A percentile compares a stretch with the other conserved stretches of the same genome.
Evolutionary conservation across 1,140 invertebrate genomes (phyloP).

Genomic region (Caenorhabditis briggsae): DNA sequence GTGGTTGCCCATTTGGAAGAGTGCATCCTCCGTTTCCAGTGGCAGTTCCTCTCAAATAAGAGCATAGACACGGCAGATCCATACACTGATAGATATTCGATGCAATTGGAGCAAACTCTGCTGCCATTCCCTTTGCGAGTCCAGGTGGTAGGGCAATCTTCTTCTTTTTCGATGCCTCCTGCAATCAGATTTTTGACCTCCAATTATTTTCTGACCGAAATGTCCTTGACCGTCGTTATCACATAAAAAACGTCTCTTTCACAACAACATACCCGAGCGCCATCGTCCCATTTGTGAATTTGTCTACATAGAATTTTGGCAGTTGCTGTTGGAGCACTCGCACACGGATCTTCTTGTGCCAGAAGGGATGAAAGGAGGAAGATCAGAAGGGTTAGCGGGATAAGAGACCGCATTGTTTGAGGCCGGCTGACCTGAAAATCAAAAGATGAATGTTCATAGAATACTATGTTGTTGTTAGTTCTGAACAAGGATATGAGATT

Average conservation of each 20-base stretch:
- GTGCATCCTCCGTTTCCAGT: constrained; percentile 65
- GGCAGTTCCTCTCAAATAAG: constrained; percentile 66
- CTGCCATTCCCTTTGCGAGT: constrained; percentile 59
- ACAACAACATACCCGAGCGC: constrained; percentile 67
- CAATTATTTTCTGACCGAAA: background rate
- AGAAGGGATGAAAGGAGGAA: background rate
- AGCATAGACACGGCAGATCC: constrained; percentile 66
- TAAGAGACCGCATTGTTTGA: background rate
- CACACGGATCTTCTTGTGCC: constrained; percentile 62
- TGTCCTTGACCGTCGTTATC: constrained; percentile 26
- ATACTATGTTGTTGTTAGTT: background rate
- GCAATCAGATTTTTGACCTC: constrained; percentile 29
- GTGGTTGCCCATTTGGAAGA: constrained; percentile 62
- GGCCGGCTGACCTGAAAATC: constrained; percentile 19
- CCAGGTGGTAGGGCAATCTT: constrained; percentile 65
- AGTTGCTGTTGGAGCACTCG: constrained; percentile 68
- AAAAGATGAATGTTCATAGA: background rate
- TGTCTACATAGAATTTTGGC: constrained; percentile 73
- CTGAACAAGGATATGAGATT: background rate
- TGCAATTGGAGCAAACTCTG: constrained; percentile 68
- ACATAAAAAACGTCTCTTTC: constrained; percentile 1
- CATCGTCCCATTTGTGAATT: constrained; percentile 73
- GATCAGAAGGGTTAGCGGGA: background rate
- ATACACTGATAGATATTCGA: constrained; percentile 66
- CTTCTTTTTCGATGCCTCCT: constrained; percentile 61